These are phyloP conservation scores for Antennarius maculatus DNA, from an alignment of 2,797 vertebrate genomes.

Conservation along the genomic window DNA sequence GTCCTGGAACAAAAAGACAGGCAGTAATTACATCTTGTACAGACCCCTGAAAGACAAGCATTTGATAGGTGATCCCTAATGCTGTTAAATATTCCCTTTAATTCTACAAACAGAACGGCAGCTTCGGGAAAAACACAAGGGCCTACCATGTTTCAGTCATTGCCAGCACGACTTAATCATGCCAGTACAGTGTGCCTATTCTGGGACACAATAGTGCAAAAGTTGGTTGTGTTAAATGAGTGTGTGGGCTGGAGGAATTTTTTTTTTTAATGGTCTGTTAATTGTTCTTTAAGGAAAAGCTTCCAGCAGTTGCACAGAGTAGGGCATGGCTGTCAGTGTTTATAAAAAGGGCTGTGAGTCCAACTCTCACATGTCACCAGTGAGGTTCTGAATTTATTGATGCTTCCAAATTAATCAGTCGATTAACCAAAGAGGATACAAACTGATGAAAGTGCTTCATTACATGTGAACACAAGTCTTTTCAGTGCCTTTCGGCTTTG, in stretches of 20 bases:
- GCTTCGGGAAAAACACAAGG: slow-evolving; percentile 47
- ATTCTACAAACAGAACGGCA: slow-evolving; percentile 42
- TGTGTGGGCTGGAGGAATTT: slow-evolving; percentile 78
- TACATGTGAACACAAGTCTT: slow-evolving; percentile 31
- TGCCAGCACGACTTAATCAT: slow-evolving; percentile 60
- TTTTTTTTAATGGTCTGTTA: slow-evolving; percentile 57
- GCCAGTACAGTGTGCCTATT: slow-evolving; percentile 71
- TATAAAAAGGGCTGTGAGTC: slow-evolving; percentile 58
- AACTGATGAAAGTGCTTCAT: slow-evolving; percentile 25
- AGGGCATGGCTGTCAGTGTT: slow-evolving; percentile 57
- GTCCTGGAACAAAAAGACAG: slow-evolving; percentile 49
- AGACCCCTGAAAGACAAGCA: slow-evolving; percentile 52
- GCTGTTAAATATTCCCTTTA: slow-evolving; percentile 57
- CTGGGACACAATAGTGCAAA: slow-evolving; percentile 74
- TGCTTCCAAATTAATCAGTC: slow-evolving; percentile 41
- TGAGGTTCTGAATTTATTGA: slow-evolving; percentile 22
- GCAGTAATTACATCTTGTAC: slow-evolving; percentile 69
- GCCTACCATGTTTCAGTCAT: slow-evolving; percentile 56
- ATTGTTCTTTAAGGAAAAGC: slow-evolving; percentile 84
- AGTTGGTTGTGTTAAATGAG: slow-evolving; percentile 82
- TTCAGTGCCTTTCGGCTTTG: too few species aligned
- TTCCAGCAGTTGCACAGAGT: slow-evolving; percentile 48
- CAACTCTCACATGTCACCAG: slow-evolving; percentile 64
- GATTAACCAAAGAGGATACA: slow-evolving; percentile 35
- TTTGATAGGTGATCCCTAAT: slow-evolving; percentile 66